phyloP scores from a whole-genome alignment of 2,113 vertebrate genomes.

The Camelus dromedarius region DNA sequence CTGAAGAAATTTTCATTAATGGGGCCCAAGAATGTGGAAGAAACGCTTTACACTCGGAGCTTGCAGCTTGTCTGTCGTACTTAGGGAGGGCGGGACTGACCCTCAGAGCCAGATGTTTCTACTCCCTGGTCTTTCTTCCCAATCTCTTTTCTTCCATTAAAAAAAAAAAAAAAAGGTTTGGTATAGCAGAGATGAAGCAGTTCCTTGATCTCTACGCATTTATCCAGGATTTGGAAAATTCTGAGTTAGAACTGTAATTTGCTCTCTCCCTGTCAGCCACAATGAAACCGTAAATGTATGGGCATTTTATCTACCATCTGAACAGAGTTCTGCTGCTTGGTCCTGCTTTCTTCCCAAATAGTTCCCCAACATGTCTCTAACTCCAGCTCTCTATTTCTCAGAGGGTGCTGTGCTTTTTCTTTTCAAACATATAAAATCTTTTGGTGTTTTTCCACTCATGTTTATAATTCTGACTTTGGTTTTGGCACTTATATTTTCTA shows the following conservation, averaged over 20 bases:
- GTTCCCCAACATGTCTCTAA: neutral
- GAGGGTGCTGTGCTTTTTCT: slow-evolving; percentile 25
- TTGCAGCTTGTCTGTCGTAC: neutral
- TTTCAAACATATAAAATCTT: slow-evolving; percentile 58
- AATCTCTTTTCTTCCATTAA: neutral
- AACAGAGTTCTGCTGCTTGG: neutral
- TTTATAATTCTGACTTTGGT: slow-evolving; percentile 63
- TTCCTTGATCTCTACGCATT: neutral
- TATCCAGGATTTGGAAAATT: slow-evolving; percentile 35
- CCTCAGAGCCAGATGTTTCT: neutral
- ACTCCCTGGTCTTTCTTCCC: neutral
- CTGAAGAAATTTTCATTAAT: neutral
- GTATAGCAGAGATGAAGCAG: slow-evolving; percentile 29
- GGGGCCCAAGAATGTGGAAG: neutral
- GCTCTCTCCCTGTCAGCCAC: slow-evolving; percentile 11
- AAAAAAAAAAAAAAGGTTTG: neutral
- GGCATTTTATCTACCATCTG: neutral
- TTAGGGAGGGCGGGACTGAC: neutral
- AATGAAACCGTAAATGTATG: slow-evolving; percentile 9
- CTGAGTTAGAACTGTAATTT: slow-evolving; percentile 17
- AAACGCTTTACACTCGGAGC: neutral
- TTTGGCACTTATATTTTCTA: slow-evolving; percentile 70
- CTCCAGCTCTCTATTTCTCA: slow-evolving; percentile 24
- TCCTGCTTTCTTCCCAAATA: neutral
- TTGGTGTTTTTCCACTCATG: slow-evolving; percentile 60